A percentile compares a stretch with the other conserved stretches of the same genome.
Conservation (phyloP, 2,113 vertebrate genomes). For the Microcebus murinus region DNA sequence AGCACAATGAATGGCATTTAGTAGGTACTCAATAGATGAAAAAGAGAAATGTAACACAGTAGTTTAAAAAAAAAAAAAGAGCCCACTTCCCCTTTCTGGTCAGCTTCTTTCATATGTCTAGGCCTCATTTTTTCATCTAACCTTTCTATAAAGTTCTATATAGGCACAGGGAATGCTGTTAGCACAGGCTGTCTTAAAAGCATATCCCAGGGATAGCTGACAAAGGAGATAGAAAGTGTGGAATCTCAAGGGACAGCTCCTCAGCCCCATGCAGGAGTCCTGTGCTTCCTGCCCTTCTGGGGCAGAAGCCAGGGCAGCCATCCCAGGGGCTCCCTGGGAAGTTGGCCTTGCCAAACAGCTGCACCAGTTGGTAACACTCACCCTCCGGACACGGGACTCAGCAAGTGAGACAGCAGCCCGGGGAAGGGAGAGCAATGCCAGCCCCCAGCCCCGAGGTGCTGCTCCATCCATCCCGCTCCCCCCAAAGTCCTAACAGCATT, state of each 20-base stretch:
- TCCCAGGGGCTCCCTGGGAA: not conserved
- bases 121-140: not conserved
- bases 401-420: not conserved
- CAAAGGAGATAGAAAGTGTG: not conserved
- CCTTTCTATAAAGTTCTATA: not conserved
- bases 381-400: not conserved
- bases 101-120: not conserved
- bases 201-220: not conserved
- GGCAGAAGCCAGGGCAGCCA: not conserved
- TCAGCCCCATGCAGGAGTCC: not conserved
- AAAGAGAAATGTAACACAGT: not conserved
- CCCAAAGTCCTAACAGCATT: not conserved
- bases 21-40: not conserved
- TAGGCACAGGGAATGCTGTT: not conserved
- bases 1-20: not conserved
- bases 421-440: fast-evolving
- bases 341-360: not conserved
- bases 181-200: not conserved
- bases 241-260: not conserved
- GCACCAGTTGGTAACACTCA: not conserved
- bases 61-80: not conserved
- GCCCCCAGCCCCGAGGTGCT: fast-evolving
- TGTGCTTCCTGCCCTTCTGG: fast-evolving
- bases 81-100: too few species aligned
- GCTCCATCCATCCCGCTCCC: not conserved